These are phyloP conservation scores for Ectropis crepuscularia DNA, from an alignment of 2,888 invertebrate species.

Conservation along the genomic window DNA sequence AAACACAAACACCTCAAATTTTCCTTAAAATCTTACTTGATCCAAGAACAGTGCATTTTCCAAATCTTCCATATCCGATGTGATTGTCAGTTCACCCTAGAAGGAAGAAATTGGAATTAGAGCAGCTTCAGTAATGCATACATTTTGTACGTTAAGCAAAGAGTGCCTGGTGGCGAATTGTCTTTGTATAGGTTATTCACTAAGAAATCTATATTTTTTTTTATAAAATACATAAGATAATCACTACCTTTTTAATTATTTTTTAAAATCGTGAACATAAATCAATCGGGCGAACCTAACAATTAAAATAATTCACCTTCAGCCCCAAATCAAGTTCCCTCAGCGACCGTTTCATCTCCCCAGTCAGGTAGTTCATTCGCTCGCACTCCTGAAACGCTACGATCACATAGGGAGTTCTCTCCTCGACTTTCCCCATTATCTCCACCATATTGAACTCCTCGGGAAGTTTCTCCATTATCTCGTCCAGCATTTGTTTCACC, in stretches of 20 bases:
- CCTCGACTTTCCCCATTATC: conserved; percentile 97
- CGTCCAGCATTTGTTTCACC: conserved; percentile 97
- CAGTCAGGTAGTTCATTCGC: conserved; percentile 96
- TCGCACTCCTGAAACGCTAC: conserved; percentile 98
- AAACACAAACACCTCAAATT: not conserved
- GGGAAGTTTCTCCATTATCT: conserved; percentile 96
- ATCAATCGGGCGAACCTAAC: no score
- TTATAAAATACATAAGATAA: no score
- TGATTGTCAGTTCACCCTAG: conserved; percentile 97
- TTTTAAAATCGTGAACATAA: no score
- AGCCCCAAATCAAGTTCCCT: conserved; percentile 96
- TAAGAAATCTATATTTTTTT: no score
- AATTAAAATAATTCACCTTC: conserved; percentile 85
- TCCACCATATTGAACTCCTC: conserved; percentile 98
- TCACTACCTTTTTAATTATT: no score
- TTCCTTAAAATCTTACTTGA: conserved; percentile 76
- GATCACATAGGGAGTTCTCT: conserved; percentile 97
- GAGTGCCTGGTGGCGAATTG: no score
- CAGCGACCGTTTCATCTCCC: conserved; percentile 95
- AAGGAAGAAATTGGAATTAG: conserved; percentile 37
- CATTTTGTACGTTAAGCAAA: no score
- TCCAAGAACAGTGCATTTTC: conserved; percentile 96
- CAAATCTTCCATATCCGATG: conserved; percentile 97
- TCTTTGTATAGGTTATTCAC: no score
- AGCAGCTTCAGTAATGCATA: no score